phyloP scores from a whole-genome alignment of 1,140 invertebrate species.

The Galleria mellonella region DNA sequence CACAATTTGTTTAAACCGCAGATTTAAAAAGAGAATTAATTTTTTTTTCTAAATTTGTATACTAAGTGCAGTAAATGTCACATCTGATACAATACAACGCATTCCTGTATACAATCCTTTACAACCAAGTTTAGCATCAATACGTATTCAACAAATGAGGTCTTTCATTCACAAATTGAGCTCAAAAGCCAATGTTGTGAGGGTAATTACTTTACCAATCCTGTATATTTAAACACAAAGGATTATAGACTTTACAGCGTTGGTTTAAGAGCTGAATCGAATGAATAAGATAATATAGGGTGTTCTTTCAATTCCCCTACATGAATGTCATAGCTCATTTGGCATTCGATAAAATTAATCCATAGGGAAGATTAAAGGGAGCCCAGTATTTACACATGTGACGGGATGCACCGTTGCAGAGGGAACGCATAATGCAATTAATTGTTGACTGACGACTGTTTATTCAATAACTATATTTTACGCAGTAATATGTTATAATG shows the following conservation, averaged over 20 bases:
- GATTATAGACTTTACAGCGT: slow-evolving; percentile 23
- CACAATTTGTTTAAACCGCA: no score
- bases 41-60: background rate
- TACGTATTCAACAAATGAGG: slow-evolving; percentile 34
- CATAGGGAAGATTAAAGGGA: slow-evolving; percentile 39
- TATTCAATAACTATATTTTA: slow-evolving; percentile 28
- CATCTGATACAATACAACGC: slow-evolving; percentile 7
- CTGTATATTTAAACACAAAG: slow-evolving; percentile 1
- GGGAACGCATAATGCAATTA: slow-evolving; percentile 52
- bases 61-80: no score
- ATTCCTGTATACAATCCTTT: slow-evolving; percentile 36
- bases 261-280: slow-evolving; percentile 9
- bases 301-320: slow-evolving; percentile 31
- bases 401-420: slow-evolving; percentile 28
- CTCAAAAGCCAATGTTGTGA: slow-evolving; percentile 61
- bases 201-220: slow-evolving; percentile 31
- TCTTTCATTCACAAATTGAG: slow-evolving; percentile 61
- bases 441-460: slow-evolving; percentile 37
- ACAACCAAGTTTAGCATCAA: no score
- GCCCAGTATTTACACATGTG: slow-evolving; percentile 55
- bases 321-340: slow-evolving; percentile 64
- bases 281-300: slow-evolving; percentile 8
- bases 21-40: no score
- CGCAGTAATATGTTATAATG: slow-evolving; percentile 4
- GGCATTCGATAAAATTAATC: slow-evolving; percentile 66